Evolutionary conservation across 2,797 vertebrate species (phyloP), one percentile per base, ranked within the genome.

Genomic region (Acanthurus tractus): DNA sequence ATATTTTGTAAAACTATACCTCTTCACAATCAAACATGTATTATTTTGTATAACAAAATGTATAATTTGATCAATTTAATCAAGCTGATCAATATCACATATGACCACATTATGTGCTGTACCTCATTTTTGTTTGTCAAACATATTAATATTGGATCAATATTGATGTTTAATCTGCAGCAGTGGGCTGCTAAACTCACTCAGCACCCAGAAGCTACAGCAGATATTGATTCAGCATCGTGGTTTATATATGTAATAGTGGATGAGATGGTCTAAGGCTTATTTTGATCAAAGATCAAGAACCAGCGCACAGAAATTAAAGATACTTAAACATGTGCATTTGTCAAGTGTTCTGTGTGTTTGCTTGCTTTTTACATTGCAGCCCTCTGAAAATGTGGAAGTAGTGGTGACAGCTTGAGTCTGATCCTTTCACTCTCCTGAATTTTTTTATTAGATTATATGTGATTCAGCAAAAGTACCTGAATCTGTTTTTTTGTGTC

Each of bases 101-200:
- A 55, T 18, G 44, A 67, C 52, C 20, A 55, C 70, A 66, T 74
- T 61, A 63, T 64, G 58, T 34, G 20, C 63, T 42, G 64, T 49
- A 29, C 57, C 29, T 34, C 29, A 1, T 34, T 34, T 34, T 34
- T 34, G 29, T 34, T 34, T 34, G 29, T 34, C 29, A 79, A 82
- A 80, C 81, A 71, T 78, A 68, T 81, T 56, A 42, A 29, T 44
- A 63, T 29, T 20, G 50, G 73, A 83, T 88, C 77, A 23, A 86
- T 87, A 44, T 9, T 11, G 46, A 63, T 48, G 44, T 75, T 81
- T 52, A 58, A 17, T 49, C 57, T 63, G 22, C 44, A 71, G 70
- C 79, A 29, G 42, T 7, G 38, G 8, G 25, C 42, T 45, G n/a
- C 52, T 61, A 12, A 65, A 78, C 49, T 52, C 49, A 52, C 25